phyloP scores from a whole-genome alignment of 2,888 invertebrate species.

The Eupeodes latifasciatus region DNA sequence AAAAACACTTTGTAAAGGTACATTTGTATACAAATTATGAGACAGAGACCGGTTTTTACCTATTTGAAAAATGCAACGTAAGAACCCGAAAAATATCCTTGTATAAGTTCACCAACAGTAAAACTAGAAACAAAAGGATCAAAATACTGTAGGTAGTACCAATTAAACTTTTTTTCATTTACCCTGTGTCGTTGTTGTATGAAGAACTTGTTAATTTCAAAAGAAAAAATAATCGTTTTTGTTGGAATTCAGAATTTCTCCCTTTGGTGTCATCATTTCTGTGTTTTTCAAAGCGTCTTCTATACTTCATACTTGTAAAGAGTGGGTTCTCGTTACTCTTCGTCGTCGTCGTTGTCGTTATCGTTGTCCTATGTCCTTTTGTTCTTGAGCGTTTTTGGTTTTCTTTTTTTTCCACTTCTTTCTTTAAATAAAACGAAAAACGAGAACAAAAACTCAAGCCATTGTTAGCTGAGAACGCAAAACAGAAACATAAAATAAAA shows the following conservation, averaged over 20 bases:
- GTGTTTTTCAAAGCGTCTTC: not conserved
- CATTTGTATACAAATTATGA: not conserved
- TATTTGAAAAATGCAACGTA: constrained; percentile 47
- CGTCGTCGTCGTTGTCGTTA: not conserved
- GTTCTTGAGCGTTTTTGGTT: constrained; percentile 46
- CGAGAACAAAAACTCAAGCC: not conserved
- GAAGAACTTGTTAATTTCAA: constrained; percentile 56
- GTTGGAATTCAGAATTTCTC: constrained; percentile 35
- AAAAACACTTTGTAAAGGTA: not conserved
- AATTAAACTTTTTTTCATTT: constrained; percentile 8
- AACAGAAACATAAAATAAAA: not conserved
- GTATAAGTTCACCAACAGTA: not conserved
- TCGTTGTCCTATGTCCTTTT: constrained; percentile 47
- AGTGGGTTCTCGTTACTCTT: constrained; percentile 26
- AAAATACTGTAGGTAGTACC: constrained; percentile 9
- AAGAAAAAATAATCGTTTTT: constrained; percentile 41
- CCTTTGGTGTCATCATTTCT: constrained; percentile 28
- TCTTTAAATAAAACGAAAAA: constrained; percentile 8
- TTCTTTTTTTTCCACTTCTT: constrained; percentile 26
- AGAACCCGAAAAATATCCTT: constrained; percentile 29
- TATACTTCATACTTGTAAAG: not conserved
- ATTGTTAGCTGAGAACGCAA: constrained; percentile 40
- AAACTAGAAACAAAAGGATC: constrained; percentile 52
- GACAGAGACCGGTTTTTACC: constrained; percentile 24
- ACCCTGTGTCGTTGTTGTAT: not conserved